A percentile compares a stretch with the other conserved stretches of the same genome.
These are phyloP conservation scores for Tetraneura akinire DNA, from an alignment of 1,140 invertebrate genomes.

Conservation along the genomic window DNA sequence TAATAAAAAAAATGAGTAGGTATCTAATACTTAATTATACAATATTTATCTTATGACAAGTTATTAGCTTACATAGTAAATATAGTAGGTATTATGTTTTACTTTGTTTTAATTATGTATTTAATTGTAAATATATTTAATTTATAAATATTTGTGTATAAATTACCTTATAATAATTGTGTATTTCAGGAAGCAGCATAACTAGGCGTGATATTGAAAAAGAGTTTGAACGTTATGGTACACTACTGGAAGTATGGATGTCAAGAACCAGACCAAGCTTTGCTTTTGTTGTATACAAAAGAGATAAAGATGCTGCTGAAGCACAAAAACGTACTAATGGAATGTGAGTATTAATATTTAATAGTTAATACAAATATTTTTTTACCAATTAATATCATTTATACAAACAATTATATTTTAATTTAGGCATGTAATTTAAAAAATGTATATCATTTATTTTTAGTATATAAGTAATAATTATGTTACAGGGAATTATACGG, in stretches of 20 bases:
- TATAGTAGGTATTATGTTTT: no score
- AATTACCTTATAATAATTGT: no score
- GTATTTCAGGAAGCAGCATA: constrained; percentile 42
- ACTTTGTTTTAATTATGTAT: no score
- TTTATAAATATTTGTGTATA: neutral
- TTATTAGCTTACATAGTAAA: no score
- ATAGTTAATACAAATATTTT: neutral
- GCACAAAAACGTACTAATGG: constrained; percentile 52
- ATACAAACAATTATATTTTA: neutral
- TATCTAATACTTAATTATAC: no score
- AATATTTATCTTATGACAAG: no score
- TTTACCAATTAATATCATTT: neutral
- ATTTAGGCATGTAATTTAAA: neutral
- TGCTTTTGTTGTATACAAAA: constrained; percentile 52
- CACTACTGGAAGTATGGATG: constrained; percentile 52
- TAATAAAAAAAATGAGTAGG: no score
- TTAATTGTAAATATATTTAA: no score
- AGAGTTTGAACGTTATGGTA: constrained; percentile 52
- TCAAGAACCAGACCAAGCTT: constrained; percentile 52
- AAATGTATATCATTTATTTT: neutral
- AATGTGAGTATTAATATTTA: constrained; percentile 41
- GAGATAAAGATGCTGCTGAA: constrained; percentile 52
- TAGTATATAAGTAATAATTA: neutral
- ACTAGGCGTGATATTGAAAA: constrained; percentile 51
- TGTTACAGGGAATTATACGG: constrained; percentile 50